Percentiles rank a stretch among this genome's conserved stretches.
Conservation (phyloP, 2,113 vertebrate species). For the Apeltes quadracus region DNA sequence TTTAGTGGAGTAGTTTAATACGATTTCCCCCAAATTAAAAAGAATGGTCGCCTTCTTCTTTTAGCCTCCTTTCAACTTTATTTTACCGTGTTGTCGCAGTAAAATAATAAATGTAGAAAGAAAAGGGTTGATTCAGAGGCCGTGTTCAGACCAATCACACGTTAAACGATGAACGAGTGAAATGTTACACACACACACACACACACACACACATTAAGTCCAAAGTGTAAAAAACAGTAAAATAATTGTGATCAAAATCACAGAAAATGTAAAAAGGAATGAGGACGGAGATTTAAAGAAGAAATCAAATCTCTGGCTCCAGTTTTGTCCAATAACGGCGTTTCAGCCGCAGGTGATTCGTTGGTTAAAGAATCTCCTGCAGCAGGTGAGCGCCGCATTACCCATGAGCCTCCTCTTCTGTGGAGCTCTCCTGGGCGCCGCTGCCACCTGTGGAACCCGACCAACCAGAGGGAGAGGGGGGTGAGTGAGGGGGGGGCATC, state of each 20-base stretch:
- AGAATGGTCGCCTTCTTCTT: not conserved
- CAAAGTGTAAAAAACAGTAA: slow-evolving; percentile 47
- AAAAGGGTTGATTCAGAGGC: slow-evolving; percentile 7
- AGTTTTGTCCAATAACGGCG: slow-evolving; percentile 50
- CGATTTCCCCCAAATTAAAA: not conserved
- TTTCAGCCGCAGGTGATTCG: slow-evolving; percentile 65
- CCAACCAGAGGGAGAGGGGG: slow-evolving; percentile 67
- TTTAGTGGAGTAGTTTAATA: too few species aligned
- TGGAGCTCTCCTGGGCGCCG: slow-evolving; percentile 64
- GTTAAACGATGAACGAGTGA: slow-evolving; percentile 22
- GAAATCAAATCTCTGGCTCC: slow-evolving; percentile 40
- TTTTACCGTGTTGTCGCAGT: not conserved
- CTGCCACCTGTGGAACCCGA: slow-evolving; percentile 70
- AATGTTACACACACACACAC: slow-evolving; percentile 15
- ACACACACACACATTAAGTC: slow-evolving; percentile 19
- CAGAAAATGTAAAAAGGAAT: not conserved
- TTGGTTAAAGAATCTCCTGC: slow-evolving; percentile 10
- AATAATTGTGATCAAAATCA: slow-evolving; percentile 38
- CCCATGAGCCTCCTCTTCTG: slow-evolving; percentile 72
- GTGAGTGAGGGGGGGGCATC: slow-evolving; percentile 34
- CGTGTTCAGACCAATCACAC: slow-evolving; percentile 16
- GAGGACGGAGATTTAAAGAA: too few species aligned
- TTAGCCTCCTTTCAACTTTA: not conserved
- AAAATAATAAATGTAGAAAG: not conserved
- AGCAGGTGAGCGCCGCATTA: slow-evolving; percentile 32